Conservation (phyloP, 2,113 vertebrate species). For the Epinephelus moara region DNA sequence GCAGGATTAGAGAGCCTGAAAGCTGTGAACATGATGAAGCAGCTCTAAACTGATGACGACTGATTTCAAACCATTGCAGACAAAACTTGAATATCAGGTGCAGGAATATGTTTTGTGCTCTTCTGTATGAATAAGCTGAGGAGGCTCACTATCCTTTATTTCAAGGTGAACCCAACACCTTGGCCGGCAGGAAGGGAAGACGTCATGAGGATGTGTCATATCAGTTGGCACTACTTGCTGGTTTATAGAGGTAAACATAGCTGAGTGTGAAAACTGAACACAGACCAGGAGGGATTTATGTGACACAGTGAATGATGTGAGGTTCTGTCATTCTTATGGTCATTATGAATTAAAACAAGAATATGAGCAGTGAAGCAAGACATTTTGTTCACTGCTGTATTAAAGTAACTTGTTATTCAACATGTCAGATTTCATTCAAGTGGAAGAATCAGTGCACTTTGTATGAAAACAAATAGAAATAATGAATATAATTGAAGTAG, state of each 20-base stretch:
- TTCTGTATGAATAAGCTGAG: neutral
- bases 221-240: constrained; percentile 26
- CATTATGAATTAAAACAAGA: neutral
- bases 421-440: neutral
- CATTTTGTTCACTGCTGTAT: neutral
- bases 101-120: neutral
- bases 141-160: neutral
- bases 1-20: neutral
- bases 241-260: neutral
- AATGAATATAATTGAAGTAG: too few species aligned
- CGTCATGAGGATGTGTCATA: constrained; percentile 43
- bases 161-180: constrained; percentile 54
- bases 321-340: neutral
- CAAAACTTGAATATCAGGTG: neutral
- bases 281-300: neutral
- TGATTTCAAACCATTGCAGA: constrained; percentile 1
- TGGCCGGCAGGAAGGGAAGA: neutral
- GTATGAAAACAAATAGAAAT: neutral
- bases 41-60: neutral
- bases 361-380: neutral
- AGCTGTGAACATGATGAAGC: neutral
- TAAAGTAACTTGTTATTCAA: neutral
- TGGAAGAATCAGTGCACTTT: neutral
- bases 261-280: constrained; percentile 13
- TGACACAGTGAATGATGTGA: neutral